Evolutionary conservation across 1,140 invertebrate species (phyloP).

Genomic region (Achatina immaculata): DNA sequence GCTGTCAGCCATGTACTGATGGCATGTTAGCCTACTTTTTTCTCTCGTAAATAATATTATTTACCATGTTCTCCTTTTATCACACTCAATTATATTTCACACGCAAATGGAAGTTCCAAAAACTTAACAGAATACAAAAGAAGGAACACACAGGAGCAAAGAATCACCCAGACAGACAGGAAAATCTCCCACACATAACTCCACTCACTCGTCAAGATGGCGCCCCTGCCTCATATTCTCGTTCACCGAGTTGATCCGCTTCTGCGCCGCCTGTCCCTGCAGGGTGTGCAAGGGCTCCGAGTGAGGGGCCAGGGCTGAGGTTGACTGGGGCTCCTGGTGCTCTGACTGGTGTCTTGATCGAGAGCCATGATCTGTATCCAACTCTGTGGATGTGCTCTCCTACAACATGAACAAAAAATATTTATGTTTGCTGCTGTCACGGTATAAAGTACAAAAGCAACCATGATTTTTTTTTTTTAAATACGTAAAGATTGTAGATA

Average conservation of each 20-base stretch:
- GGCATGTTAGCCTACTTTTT: too few relatives aligned
- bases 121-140: too few relatives aligned
- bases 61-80: too few relatives aligned
- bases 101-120: too few relatives aligned
- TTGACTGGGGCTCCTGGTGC: slow-evolving; percentile 62
- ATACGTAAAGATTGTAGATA: not conserved
- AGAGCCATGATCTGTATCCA: slow-evolving; percentile 50
- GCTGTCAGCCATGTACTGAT: too few relatives aligned
- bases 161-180: too few relatives aligned
- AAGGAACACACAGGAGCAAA: too few relatives aligned
- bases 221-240: not conserved
- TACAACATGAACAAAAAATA: slow-evolving; percentile 18
- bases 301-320: slow-evolving; percentile 48
- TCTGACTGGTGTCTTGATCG: slow-evolving; percentile 61
- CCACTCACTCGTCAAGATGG: slow-evolving; percentile 29
- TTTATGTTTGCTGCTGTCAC: too few relatives aligned
- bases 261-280: slow-evolving; percentile 23
- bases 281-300: slow-evolving; percentile 39
- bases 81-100: too few relatives aligned
- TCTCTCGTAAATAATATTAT: too few relatives aligned
- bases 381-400: slow-evolving; percentile 68
- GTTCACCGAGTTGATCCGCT: not conserved
- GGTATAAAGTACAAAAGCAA: too few relatives aligned
- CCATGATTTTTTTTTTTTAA: not conserved
- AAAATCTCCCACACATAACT: too few relatives aligned